These are phyloP conservation scores for Pelagia noctiluca DNA, from an alignment of 30 jellyfish, hydroid and myxozoan genomes.

Conservation along the genomic window DNA sequence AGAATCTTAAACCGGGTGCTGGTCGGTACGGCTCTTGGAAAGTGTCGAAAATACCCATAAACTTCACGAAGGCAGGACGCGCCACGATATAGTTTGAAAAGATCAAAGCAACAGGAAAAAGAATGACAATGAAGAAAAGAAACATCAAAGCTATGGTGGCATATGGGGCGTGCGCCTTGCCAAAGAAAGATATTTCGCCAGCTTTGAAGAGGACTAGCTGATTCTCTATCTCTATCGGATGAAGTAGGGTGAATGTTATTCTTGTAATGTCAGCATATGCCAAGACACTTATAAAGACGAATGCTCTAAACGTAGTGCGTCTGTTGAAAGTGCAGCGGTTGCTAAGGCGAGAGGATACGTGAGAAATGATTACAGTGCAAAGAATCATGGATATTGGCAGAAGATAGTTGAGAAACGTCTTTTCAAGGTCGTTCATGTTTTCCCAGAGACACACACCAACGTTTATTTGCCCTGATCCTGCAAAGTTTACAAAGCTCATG, in stretches of 20 bases:
- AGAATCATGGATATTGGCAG: constrained; percentile 68
- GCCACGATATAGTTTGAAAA: constrained; percentile 46
- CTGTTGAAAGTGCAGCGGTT: constrained; percentile 56
- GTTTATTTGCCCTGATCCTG: constrained; percentile 62
- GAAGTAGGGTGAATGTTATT: constrained; percentile 73
- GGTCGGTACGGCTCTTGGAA: constrained; percentile 59
- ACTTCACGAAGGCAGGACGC: constrained; percentile 28
- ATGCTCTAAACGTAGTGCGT: constrained; percentile 54
- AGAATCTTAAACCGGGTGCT: neutral
- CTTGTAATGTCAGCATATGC: constrained; percentile 83
- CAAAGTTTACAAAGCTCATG: constrained; percentile 42
- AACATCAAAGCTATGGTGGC: constrained; percentile 60
- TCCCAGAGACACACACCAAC: constrained; percentile 79
- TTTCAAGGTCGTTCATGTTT: constrained; percentile 61
- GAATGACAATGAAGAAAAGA: constrained; percentile 51
- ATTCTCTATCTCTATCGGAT: constrained; percentile 46
- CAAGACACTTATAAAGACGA: constrained; percentile 73
- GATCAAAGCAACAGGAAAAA: constrained; percentile 66
- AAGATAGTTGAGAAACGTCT: constrained; percentile 62
- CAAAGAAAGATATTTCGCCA: constrained; percentile 45
- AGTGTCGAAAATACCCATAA: constrained; percentile 60
- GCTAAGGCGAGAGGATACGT: constrained; percentile 23
- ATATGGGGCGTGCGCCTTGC: constrained; percentile 49
- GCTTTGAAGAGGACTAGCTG: constrained; percentile 64
- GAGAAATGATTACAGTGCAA: constrained; percentile 33